These are phyloP conservation scores for Steinernema scapterisci DNA, from an alignment of 2,888 invertebrate species.

Conservation along the genomic window DNA sequence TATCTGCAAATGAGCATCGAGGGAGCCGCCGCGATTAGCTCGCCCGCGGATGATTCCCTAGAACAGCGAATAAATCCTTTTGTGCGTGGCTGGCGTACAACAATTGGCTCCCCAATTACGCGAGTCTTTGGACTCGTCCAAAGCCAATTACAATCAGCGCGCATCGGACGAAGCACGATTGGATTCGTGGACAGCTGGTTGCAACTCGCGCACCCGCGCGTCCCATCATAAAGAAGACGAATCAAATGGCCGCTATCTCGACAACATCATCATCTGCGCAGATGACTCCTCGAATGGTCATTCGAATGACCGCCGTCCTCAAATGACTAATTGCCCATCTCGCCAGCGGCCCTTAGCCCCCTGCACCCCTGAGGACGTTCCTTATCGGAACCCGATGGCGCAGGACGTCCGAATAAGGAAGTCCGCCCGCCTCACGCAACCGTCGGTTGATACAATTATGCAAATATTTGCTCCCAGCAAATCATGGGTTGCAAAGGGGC, in stretches of 20 bases:
- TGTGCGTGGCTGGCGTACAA: not conserved
- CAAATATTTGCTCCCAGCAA: constrained; percentile 12
- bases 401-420: not conserved
- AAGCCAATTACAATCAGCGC: constrained; percentile 31
- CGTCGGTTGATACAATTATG: constrained; percentile 29
- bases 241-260: constrained; percentile 31
- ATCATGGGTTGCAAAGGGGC: not conserved
- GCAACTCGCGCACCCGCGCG: not conserved
- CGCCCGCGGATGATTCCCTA: too few species aligned
- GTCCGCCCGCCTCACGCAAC: not conserved
- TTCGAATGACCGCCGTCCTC: constrained; percentile 7
- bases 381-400: too few species aligned
- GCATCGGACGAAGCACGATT: not conserved
- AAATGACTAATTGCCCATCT: constrained; percentile 26
- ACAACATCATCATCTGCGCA: constrained; percentile 17
- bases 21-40: too few species aligned
- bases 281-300: constrained; percentile 26
- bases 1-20: too few species aligned
- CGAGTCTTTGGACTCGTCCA: constrained; percentile 15
- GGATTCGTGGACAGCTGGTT: constrained; percentile 23
- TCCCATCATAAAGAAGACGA: constrained; percentile 15
- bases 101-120: constrained; percentile 25
- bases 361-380: not conserved
- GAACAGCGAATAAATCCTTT: not conserved
- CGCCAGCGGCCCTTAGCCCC: not conserved